Percentiles rank a stretch among this genome's conserved stretches.
These are phyloP conservation scores for Campoletis sonorensis DNA, from an alignment of 1,140 invertebrate species.

Conservation along the genomic window DNA sequence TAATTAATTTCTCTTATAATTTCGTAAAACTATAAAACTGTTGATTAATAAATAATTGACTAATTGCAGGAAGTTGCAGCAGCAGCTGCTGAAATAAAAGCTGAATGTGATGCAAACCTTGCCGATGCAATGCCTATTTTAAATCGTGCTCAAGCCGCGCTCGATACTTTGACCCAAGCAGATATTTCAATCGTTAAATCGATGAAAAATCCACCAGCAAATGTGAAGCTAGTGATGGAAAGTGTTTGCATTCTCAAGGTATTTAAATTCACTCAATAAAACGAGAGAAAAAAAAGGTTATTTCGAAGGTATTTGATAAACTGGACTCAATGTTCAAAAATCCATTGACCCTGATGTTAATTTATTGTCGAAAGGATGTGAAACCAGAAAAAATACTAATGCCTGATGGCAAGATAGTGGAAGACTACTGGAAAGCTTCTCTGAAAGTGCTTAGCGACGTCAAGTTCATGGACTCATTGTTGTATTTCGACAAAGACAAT, in stretches of 20 bases:
- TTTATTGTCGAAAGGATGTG: slow-evolving; percentile 79
- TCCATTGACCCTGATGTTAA: background rate
- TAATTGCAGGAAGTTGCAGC: slow-evolving; percentile 74
- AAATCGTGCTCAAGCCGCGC: slow-evolving; percentile 90
- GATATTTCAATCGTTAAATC: slow-evolving; percentile 97
- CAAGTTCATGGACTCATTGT: slow-evolving; percentile 90
- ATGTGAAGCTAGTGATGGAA: slow-evolving; percentile 96
- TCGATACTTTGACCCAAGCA: slow-evolving; percentile 93
- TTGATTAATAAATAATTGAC: slow-evolving; percentile 14
- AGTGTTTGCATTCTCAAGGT: slow-evolving; percentile 96
- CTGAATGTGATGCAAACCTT: slow-evolving; percentile 96
- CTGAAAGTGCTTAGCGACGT: slow-evolving; percentile 94
- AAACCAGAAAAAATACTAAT: slow-evolving; percentile 88
- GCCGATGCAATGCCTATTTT: slow-evolving; percentile 95
- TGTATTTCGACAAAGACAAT: slow-evolving; percentile 95
- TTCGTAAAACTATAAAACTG: no score
- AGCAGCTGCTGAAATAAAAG: slow-evolving; percentile 90
- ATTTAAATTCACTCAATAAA: slow-evolving; percentile 29
- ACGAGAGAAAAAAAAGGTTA: background rate
- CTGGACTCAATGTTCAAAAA: no score
- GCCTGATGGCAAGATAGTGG: slow-evolving; percentile 85
- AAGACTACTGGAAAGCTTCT: slow-evolving; percentile 96
- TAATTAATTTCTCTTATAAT: no score
- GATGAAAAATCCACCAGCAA: slow-evolving; percentile 97
- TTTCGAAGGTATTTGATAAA: background rate